Base-by-base conservation (phyloP, 2,797 vertebrate species). In the Sparus aurata region DNA sequence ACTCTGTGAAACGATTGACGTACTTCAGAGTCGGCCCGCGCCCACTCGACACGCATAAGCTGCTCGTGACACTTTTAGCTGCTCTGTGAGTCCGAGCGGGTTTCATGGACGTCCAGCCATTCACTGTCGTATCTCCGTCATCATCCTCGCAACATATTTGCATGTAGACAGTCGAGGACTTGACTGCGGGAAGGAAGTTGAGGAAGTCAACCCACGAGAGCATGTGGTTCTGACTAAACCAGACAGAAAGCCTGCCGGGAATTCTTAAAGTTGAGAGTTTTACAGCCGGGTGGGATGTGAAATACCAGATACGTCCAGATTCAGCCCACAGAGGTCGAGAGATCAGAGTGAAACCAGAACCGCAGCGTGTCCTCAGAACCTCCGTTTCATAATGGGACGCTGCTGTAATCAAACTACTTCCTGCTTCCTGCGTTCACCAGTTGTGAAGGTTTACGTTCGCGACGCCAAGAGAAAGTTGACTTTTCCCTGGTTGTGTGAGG, bases 21-120 rank as follows among this genome's bases (percentile, higher is more conserved):
- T 69, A 77, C 46, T 71, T 92, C 74, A 64, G 58, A 59, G 77
- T 53, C 41, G 22, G 63, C 53, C 77, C 53, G 82, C 85, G 83
- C 92, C 90, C 78, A 70, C 84, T 91, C 77, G 25, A 79, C 86
- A 85, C 61, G 65, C 88, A 90, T 65, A 82, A 82, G 58, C 73
- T 82, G 57, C 88, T 80, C 70, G 73, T 75, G 87, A 90, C 87
- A 79, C 85, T 87, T 92, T 81, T 75, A 69, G 75, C 81, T 47
- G 55, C 85, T 79, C 49, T 7, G 23, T 1, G 53, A 68, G 46
- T 41, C 73, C 22, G 55, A 55, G 80, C 81, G 85, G 77, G 76
- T 34, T 80, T 81, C n/a, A 23, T 41, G 27, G 62, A 66, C 72
- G 68, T 16, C 17, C 18, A 23, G 50, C 18, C 49, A 43, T 62